Base-by-base conservation (phyloP, 2,888 invertebrate genomes). In the Drosophila phalerata region DNA sequence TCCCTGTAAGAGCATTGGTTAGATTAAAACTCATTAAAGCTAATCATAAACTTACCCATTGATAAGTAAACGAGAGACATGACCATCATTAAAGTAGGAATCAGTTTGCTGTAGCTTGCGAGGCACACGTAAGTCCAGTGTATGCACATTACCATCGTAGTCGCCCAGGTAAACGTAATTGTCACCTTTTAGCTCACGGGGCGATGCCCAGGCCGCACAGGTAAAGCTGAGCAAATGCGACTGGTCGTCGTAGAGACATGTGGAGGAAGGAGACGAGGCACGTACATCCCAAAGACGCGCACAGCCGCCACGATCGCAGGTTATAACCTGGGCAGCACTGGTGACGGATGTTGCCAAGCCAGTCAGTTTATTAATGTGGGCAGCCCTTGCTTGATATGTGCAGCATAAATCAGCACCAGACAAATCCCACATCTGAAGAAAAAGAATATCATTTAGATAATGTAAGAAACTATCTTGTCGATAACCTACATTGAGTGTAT, bases 351-450 rank as follows among this genome's bases (percentile, higher is more conserved):
- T 70, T 5, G 76, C 72, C 30, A 85, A 13, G 0, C 87, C 85
- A 0, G 80, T 87, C 9, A 85, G 19, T 47, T 78, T 85, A 10
- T 68, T 69, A 2, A 32, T 73, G 28, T 85, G 87, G 0, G 81
- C 68, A 17, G 58, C 53, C 5, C 74, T 63, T 11, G 74, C 66
- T 0, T 58, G 55, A 56, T 82, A 85, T 5, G 56, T 78, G 77
- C 68, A 67, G 43, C 52, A 77, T 19, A 92, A 60, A 67, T 92
- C 92, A 30, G 90, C 91, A 10, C 83, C 79, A 4, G 91, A 90
- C 32, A 91, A 72, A 75, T 92, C 91, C 92, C 92, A 92, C 6
- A 92, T 68, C 92, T 92, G 3, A 5, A n/a, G 48, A 19, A 5
- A 13, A 47, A 5, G 6, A 5, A 30, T 10, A n/a, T 5, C 0